phyloP scores from a whole-genome alignment of 1,140 invertebrate genomes.

The Heliconius hewitsoni region DNA sequence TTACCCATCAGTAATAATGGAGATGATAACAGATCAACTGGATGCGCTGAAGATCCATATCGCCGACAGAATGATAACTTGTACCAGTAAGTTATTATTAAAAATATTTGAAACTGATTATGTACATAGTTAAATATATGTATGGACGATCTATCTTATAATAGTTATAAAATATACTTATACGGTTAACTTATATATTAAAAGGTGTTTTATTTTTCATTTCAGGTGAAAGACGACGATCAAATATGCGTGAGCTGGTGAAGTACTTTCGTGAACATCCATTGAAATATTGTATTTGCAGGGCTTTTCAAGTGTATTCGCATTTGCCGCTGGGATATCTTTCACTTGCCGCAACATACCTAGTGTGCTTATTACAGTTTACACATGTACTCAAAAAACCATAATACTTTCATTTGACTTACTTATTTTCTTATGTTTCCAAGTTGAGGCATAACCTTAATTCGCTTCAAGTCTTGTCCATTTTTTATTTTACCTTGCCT shows the following conservation, averaged over 20 bases:
- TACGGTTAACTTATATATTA: too few species aligned
- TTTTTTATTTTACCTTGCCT: too few species aligned
- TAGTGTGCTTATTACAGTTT: conserved; percentile 22
- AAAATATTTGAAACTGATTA: too few species aligned
- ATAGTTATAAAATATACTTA: too few species aligned
- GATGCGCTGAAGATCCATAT: conserved; percentile 12
- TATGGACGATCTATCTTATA: too few species aligned
- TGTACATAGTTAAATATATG: too few species aligned
- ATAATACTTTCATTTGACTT: background rate
- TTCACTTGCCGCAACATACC: conserved; percentile 15
- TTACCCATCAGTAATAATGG: conserved; percentile 26
- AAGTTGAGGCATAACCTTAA: too few species aligned
- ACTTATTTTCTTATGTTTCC: background rate
- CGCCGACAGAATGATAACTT: conserved; percentile 21
- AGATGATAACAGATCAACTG: conserved; percentile 16
- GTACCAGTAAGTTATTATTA: conserved; percentile 12
- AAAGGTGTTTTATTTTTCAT: background rate
- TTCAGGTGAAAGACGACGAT: conserved; percentile 16
- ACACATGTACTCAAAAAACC: conserved; percentile 11
- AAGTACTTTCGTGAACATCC: conserved; percentile 26
- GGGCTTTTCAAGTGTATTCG: background rate
- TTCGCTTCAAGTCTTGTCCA: too few species aligned
- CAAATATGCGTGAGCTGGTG: conserved; percentile 12
- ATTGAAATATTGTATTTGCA: conserved; percentile 18
- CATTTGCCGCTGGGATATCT: conserved; percentile 4